Percentiles rank a stretch among this genome's conserved stretches.
Evolutionary conservation across 2,888 invertebrate genomes (phyloP).

Genomic region (Synergus japonicus): DNA sequence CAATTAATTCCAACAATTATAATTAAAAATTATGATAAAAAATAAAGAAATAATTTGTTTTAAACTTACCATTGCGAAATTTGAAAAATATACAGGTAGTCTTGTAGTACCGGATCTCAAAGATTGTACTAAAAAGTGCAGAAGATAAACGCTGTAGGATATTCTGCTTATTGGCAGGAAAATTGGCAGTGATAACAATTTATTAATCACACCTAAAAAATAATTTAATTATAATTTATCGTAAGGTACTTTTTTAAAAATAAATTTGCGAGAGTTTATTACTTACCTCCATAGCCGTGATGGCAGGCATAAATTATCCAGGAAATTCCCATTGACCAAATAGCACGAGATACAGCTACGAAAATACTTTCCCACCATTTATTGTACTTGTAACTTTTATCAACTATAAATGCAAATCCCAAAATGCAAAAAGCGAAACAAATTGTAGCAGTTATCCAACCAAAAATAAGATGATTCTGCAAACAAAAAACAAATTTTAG

Average conservation of each 20-base stretch:
- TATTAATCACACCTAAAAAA: conserved; percentile 51
- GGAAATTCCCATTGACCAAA: conserved; percentile 77
- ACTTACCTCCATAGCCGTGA: conserved; percentile 76
- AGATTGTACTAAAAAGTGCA: conserved; percentile 53
- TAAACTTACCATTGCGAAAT: conserved; percentile 48
- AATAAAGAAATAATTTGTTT: background rate
- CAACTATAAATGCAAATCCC: conserved; percentile 63
- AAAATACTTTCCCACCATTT: conserved; percentile 74
- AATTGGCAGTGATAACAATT: conserved; percentile 55
- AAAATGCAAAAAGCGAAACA: conserved; percentile 55
- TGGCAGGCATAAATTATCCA: conserved; percentile 80
- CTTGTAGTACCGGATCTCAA: conserved; percentile 45
- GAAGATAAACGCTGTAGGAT: conserved; percentile 57
- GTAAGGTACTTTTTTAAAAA: background rate
- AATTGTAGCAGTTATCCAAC: conserved; percentile 56
- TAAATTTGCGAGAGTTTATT: background rate
- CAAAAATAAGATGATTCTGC: conserved; percentile 50
- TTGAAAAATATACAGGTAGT: conserved; percentile 47
- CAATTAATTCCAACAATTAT: background rate
- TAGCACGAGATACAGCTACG: conserved; percentile 74
- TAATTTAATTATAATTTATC: background rate
- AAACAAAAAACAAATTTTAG: background rate
- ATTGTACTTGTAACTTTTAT: conserved; percentile 70
- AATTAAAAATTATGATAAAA: background rate
- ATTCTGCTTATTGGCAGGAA: conserved; percentile 57